Conservation (phyloP, 2,888 invertebrate species). For the Patella ulyssiponensis region DNA sequence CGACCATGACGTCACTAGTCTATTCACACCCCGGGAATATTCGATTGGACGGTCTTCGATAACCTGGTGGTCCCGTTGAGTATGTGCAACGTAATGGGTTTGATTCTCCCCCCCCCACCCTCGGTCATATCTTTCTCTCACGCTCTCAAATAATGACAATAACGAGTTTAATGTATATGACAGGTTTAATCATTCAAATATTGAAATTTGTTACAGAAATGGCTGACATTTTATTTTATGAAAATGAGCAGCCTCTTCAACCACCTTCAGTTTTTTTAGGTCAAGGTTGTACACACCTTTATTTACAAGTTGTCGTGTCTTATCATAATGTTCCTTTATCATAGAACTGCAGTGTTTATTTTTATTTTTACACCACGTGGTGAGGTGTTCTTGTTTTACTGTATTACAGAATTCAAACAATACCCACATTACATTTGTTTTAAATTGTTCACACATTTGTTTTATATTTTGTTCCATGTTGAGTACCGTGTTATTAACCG, state of each 20-base stretch:
- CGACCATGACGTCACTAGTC: no score
- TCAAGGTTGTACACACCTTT: constrained; percentile 1
- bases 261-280: not conserved
- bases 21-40: no score
- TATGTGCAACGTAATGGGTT: no score
- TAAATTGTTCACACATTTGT: not conserved
- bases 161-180: no score
- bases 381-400: not conserved
- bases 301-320: not conserved
- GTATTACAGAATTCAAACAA: not conserved
- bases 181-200: no score
- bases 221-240: not conserved
- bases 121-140: no score
- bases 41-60: no score
- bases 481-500: not conserved
- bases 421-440: not conserved
- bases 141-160: no score
- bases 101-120: no score
- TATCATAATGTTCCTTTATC: not conserved
- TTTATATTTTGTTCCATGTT: not conserved
- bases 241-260: not conserved
- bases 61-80: no score
- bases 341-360: not conserved
- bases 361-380: constrained; percentile 7
- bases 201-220: not conserved